These are phyloP conservation scores for Hemaris fuciformis DNA, from an alignment of 2,888 invertebrate genomes.

Conservation along the genomic window DNA sequence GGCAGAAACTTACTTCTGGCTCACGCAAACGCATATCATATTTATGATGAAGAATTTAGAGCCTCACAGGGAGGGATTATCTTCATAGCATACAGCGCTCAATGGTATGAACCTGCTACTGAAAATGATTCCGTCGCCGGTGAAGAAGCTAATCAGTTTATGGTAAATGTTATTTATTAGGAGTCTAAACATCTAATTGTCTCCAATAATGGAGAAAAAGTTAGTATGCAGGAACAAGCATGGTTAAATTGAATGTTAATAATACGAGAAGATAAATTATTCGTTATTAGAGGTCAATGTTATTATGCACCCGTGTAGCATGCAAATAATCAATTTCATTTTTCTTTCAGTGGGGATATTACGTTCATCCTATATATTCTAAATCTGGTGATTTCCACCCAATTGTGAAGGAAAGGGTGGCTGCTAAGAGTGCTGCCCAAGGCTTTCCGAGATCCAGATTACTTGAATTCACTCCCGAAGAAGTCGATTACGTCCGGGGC, in stretches of 20 bases:
- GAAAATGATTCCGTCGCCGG: constrained; percentile 62
- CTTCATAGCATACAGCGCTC: constrained; percentile 76
- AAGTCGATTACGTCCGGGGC: constrained; percentile 51
- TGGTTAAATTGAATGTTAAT: too few relatives aligned
- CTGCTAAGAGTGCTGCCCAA: constrained; percentile 72
- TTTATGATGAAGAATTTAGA: constrained; percentile 56
- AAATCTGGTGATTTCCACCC: constrained; percentile 82
- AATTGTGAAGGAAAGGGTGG: constrained; percentile 78
- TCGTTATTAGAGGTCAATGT: too few relatives aligned
- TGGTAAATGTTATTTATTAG: constrained; percentile 39
- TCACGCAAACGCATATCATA: constrained; percentile 71
- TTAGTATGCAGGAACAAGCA: too few relatives aligned
- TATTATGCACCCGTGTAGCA: too few relatives aligned
- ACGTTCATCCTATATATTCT: constrained; percentile 82
- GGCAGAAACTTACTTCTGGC: constrained; percentile 72
- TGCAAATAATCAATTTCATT: constrained; percentile 12
- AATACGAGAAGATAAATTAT: too few relatives aligned
- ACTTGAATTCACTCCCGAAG: constrained; percentile 60
- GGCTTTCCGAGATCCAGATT: constrained; percentile 63
- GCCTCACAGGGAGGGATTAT: constrained; percentile 56
- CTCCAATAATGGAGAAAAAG: background rate
- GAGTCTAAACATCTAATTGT: background rate
- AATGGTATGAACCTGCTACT: constrained; percentile 70
- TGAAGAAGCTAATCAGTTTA: constrained; percentile 71
- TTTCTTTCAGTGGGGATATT: constrained; percentile 75